These are phyloP conservation scores for Manacus vitellinus DNA, from an alignment of 2,113 vertebrate species.

Conservation along the genomic window DNA sequence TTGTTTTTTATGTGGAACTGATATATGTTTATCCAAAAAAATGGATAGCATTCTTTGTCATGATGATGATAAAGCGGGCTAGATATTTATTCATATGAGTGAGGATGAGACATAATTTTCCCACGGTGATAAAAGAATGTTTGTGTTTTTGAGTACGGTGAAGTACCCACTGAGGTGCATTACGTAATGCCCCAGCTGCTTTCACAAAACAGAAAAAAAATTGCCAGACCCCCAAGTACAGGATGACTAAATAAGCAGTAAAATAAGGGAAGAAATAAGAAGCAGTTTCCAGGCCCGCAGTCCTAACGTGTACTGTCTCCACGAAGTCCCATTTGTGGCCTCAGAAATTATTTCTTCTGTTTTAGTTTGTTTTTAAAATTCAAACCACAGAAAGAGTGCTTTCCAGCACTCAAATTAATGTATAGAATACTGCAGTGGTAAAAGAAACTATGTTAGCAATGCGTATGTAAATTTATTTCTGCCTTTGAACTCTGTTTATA, in stretches of 20 bases:
- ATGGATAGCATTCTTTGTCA: background rate
- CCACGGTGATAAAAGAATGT: background rate
- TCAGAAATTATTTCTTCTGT: conserved; percentile 57
- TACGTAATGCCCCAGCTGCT: background rate
- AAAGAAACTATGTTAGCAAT: conserved; percentile 49
- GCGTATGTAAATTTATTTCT: conserved; percentile 49
- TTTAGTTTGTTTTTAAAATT: conserved; percentile 57
- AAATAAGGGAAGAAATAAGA: background rate
- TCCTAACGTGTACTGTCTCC: conserved; percentile 36
- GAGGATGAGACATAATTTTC: background rate
- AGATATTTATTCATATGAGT: background rate
- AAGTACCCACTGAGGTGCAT: background rate
- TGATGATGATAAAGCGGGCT: background rate
- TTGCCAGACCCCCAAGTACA: background rate
- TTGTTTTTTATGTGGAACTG: background rate
- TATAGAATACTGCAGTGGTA: background rate
- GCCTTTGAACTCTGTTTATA: conserved; percentile 63
- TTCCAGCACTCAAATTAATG: conserved; percentile 19
- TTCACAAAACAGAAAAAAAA: background rate
- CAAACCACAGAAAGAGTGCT: conserved; percentile 17
- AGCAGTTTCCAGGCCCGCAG: background rate
- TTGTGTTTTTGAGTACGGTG: background rate
- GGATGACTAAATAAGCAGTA: background rate
- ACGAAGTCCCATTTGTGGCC: conserved; percentile 32
- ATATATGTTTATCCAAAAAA: background rate